Conservation (phyloP, 2,113 vertebrate genomes). For the Nothoprocta pentlandii region DNA sequence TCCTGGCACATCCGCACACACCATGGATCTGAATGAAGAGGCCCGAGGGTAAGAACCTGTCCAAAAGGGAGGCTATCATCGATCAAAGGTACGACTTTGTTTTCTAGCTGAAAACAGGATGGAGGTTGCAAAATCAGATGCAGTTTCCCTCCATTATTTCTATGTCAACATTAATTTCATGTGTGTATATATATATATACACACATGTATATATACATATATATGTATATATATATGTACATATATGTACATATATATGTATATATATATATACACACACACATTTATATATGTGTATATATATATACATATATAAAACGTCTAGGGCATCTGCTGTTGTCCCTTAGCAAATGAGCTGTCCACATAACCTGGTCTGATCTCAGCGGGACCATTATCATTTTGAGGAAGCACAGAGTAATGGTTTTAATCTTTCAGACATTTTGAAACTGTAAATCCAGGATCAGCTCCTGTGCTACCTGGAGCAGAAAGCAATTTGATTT, state of each 20-base stretch:
- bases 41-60: neutral
- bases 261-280: too few species aligned
- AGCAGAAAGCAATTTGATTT: neutral
- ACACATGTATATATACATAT: too few species aligned
- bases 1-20: accelerated
- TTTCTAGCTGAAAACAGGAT: neutral
- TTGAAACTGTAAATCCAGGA: neutral
- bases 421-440: neutral
- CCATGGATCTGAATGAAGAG: neutral
- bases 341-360: neutral
- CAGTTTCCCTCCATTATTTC: neutral
- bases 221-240: too few species aligned
- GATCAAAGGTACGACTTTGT: neutral
- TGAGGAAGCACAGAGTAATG: neutral
- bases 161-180: neutral
- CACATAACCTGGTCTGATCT: accelerated
- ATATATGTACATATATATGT: too few species aligned
- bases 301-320: too few species aligned
- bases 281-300: too few species aligned
- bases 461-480: neutral
- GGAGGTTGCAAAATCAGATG: neutral
- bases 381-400: too few species aligned
- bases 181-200: too few species aligned
- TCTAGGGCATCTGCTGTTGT: neutral
- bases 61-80: neutral